phyloP scores from a whole-genome alignment of 2,113 vertebrate genomes.

The Rana temporaria region DNA sequence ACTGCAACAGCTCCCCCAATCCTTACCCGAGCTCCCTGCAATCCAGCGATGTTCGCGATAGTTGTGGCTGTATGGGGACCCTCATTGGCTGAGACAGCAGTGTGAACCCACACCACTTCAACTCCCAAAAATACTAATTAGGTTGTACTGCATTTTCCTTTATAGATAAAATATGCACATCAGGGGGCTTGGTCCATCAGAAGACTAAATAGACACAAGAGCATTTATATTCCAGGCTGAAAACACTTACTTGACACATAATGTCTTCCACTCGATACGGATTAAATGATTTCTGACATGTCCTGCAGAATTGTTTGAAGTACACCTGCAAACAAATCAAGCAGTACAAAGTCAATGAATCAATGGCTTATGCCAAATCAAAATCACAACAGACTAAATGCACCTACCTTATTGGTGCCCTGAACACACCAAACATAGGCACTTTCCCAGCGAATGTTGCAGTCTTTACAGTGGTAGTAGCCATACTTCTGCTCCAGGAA shows the following conservation, averaged over 20 bases:
- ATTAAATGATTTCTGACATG: conserved; percentile 93
- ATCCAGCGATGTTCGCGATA: too few species aligned
- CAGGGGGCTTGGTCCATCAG: too few species aligned
- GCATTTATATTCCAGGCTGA: background rate
- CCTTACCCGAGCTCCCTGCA: too few species aligned
- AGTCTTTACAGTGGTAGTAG: conserved; percentile 94
- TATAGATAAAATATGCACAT: too few species aligned
- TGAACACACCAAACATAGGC: conserved; percentile 98
- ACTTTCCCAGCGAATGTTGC: conserved; percentile 96
- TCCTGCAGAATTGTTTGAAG: conserved; percentile 95
- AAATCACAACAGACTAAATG: background rate
- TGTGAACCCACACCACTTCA: too few species aligned
- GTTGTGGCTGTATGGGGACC: too few species aligned
- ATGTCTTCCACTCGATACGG: conserved; percentile 96
- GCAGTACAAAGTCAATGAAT: background rate
- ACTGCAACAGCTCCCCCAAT: too few species aligned
- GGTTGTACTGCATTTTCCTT: too few species aligned
- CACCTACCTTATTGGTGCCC: conserved; percentile 90
- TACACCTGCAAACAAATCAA: conserved; percentile 80
- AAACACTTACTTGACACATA: conserved; percentile 85
- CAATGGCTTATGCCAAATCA: background rate
- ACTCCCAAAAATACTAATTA: too few species aligned
- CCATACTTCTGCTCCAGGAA: conserved; percentile 98
- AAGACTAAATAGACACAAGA: too few species aligned
- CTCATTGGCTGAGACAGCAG: too few species aligned